A percentile compares a stretch with the other conserved stretches of the same genome.
phyloP scores from a whole-genome alignment of 2,888 invertebrate species.

The Ellobium chinense region DNA sequence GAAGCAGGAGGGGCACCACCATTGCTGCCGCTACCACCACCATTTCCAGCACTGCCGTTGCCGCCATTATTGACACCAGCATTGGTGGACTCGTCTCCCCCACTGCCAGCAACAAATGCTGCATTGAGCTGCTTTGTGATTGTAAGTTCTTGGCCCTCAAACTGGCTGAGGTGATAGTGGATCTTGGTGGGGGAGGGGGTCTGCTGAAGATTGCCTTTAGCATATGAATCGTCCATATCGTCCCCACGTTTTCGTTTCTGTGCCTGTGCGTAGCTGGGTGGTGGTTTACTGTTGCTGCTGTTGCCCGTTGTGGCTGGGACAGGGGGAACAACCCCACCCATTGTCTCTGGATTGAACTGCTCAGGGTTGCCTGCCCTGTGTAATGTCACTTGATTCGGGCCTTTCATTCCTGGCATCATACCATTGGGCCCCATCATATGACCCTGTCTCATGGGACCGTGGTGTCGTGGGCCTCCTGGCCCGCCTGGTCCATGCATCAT shows the following conservation, averaged over 20 bases:
- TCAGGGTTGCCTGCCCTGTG: conserved; percentile 77
- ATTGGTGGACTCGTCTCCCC: conserved; percentile 26
- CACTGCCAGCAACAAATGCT: conserved; percentile 80
- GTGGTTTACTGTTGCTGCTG: conserved; percentile 70
- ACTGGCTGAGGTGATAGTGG: conserved; percentile 92
- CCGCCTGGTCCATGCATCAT: conserved; percentile 35
- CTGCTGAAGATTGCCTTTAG: conserved; percentile 84
- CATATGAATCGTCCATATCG: conserved; percentile 83
- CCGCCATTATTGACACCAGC: neutral
- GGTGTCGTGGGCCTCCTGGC: conserved; percentile 17
- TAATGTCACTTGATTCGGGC: conserved; percentile 61
- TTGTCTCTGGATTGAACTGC: conserved; percentile 72
- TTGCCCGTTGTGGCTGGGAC: neutral
- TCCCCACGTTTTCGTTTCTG: conserved; percentile 75
- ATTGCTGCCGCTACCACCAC: neutral
- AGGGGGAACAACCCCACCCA: conserved; percentile 47
- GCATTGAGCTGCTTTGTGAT: conserved; percentile 97
- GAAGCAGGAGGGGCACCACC: neutral
- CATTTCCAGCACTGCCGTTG: neutral
- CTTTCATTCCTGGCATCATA: conserved; percentile 50
- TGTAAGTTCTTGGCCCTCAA: conserved; percentile 96
- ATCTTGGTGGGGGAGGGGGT: conserved; percentile 98
- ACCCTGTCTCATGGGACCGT: conserved; percentile 51
- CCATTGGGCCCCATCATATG: conserved; percentile 55
- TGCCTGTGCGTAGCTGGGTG: conserved; percentile 78